These are phyloP conservation scores for Harlomillsia oculata DNA, from an alignment of 1,140 invertebrate species.

Conservation along the genomic window DNA sequence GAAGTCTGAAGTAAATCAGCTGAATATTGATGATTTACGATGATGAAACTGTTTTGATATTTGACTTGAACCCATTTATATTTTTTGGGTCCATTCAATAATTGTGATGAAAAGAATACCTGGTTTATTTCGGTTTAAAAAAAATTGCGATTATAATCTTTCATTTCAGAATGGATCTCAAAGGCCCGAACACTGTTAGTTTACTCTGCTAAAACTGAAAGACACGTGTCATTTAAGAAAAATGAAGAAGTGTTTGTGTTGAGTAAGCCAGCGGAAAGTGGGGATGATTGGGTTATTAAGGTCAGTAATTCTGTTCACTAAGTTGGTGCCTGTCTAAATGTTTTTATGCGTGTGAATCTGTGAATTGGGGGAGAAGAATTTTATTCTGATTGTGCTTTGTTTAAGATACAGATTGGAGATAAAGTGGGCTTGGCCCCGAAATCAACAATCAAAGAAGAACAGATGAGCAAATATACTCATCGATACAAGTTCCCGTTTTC, in stretches of 20 bases:
- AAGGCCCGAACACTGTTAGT: slow-evolving; percentile 15
- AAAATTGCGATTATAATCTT: neutral
- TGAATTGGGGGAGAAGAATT: neutral
- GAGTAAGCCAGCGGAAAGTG: slow-evolving; percentile 18
- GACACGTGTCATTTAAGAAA: slow-evolving; percentile 24
- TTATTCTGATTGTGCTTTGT: neutral
- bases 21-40: no score
- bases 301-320: slow-evolving; percentile 1
- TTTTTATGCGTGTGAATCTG: neutral
- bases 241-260: slow-evolving; percentile 24
- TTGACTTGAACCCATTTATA: neutral
- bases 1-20: no score
- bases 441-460: slow-evolving; percentile 17
- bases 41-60: no score
- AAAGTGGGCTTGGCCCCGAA: slow-evolving; percentile 30
- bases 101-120: no score
- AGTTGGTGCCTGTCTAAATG: neutral
- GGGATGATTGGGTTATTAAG: slow-evolving; percentile 22
- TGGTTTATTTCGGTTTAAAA: no score
- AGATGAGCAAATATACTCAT: slow-evolving; percentile 12
- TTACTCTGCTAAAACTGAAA: slow-evolving; percentile 17
- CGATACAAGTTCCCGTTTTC: slow-evolving; percentile 11
- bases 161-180: slow-evolving; percentile 14
- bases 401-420: slow-evolving; percentile 12
- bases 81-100: neutral